These are phyloP conservation scores for Drosophila siamana DNA, from an alignment of 2,888 invertebrate species.

Conservation along the genomic window DNA sequence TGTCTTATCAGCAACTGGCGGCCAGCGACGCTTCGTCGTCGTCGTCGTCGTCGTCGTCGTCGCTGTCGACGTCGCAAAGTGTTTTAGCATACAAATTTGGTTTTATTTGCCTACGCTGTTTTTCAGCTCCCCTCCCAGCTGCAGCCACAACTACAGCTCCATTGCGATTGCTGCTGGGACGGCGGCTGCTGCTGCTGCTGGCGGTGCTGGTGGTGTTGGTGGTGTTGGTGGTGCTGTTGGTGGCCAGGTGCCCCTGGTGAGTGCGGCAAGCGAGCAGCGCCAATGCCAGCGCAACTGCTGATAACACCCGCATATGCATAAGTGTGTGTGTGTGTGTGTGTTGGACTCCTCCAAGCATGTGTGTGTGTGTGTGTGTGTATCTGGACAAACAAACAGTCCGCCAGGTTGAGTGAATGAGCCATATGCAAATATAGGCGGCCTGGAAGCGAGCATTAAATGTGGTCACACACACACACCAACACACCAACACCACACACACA, in stretches of 20 bases:
- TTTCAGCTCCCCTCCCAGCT: slow-evolving; percentile 10
- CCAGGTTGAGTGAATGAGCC: slow-evolving; percentile 75
- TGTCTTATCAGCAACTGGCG: slow-evolving; percentile 61
- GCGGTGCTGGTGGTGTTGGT: too few relatives aligned
- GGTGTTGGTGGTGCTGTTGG: slow-evolving; percentile 39
- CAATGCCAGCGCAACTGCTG: slow-evolving; percentile 60
- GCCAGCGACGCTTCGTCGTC: slow-evolving; percentile 47
- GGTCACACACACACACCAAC: slow-evolving; percentile 33
- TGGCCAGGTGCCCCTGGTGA: slow-evolving; percentile 51
- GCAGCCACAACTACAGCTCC: background rate
- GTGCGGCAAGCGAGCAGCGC: slow-evolving; percentile 9
- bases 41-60: slow-evolving; percentile 33
- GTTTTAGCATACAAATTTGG: slow-evolving; percentile 80
- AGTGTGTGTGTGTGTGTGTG: slow-evolving; percentile 16
- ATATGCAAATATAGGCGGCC: slow-evolving; percentile 77
- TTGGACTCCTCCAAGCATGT: background rate
- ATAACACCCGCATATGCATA: slow-evolving; percentile 75
- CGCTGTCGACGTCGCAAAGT: slow-evolving; percentile 63
- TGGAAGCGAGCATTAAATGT: slow-evolving; percentile 70
- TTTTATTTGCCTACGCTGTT: slow-evolving; percentile 70
- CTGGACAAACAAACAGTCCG: slow-evolving; percentile 78
- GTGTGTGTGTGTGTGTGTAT: slow-evolving; percentile 52
- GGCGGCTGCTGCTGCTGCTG: slow-evolving; percentile 23
- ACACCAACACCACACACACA: slow-evolving; percentile 12
- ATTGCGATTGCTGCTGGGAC: slow-evolving; percentile 2